phyloP scores from a whole-genome alignment of 2,113 vertebrate species.

The Alligator mississippiensis region DNA sequence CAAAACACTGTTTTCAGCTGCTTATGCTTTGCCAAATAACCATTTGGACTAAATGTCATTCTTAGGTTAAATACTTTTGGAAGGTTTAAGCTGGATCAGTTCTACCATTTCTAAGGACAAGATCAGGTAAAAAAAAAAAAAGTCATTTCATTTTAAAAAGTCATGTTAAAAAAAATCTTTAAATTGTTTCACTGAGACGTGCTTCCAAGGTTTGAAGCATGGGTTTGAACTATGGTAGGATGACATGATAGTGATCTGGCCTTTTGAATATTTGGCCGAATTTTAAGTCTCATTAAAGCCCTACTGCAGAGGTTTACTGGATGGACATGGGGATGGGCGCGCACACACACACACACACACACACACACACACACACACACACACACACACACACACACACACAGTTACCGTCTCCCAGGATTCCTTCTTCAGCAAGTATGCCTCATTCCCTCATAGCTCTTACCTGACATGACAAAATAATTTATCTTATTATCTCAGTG shows the following conservation, averaged over 20 bases:
- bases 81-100: background rate
- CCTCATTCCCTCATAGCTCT: background rate
- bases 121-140: background rate
- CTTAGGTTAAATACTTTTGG: background rate
- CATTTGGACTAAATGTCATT: background rate
- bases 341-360: too few relatives aligned
- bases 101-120: background rate
- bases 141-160: background rate
- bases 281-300: background rate
- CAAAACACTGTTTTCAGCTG: background rate
- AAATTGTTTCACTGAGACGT: background rate
- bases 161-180: background rate
- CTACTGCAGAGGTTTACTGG: background rate
- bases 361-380: too few relatives aligned
- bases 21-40: rapidly evolving
- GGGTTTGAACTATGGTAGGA: background rate
- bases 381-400: too few relatives aligned
- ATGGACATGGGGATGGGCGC: too few relatives aligned
- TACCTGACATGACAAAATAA: background rate
- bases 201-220: background rate
- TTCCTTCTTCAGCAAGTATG: background rate
- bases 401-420: background rate
- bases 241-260: background rate
- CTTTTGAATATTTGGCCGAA: background rate
- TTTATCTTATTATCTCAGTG: background rate